Evolutionary conservation across 2,113 vertebrate species (phyloP), one percentile per base, ranked within the genome.

Genomic region (Limnothrissa miodon): DNA sequence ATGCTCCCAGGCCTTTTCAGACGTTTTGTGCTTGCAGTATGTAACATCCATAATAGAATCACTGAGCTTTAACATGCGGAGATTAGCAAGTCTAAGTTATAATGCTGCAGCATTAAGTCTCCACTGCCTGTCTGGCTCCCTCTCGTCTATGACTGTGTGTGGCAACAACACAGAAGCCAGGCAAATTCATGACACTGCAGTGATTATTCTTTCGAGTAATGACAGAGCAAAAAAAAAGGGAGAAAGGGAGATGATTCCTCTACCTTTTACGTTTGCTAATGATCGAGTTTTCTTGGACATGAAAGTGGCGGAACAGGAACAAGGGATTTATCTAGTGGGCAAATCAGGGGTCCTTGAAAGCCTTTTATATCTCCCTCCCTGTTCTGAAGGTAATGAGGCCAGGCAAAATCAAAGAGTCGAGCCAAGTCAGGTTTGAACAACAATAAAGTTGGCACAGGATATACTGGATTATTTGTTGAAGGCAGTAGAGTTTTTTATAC

Each of bases 351-450:
- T 42, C 82, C 87, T 86, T 87, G 80, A 83, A 83, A 79, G 83
- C 78, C 39, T 82, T 84, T 82, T 46, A 78, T 86, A 85, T 89
- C 82, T 80, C 3, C 39, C 89, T 89, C 90, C 83, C 86, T 53
- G 80, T 86, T 79, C 66, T 84, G 83, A 88, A 88, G 90, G 80
- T 86, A 87, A 90, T 87, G 29, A 78, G 48, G 39, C 45, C 36
- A 79, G 62, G 59, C 36, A 80, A 70, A 88, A 87, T 89, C 84
- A 88, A 84, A 83, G 78, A 87, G 84, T 66, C 19, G 4, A 23
- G 83, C 80, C 81, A 81, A 78, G 62, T 84, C 62, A 81, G 4
- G 83, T 74, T 29, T 78, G 29, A 85, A 85, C 81, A 86, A 83
- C 83, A 81, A 86, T 81, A 74, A 66, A 44, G 42, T 53, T 80